Conservation (phyloP, 2,797 vertebrate species). For the Atherinosoma microstoma region DNA sequence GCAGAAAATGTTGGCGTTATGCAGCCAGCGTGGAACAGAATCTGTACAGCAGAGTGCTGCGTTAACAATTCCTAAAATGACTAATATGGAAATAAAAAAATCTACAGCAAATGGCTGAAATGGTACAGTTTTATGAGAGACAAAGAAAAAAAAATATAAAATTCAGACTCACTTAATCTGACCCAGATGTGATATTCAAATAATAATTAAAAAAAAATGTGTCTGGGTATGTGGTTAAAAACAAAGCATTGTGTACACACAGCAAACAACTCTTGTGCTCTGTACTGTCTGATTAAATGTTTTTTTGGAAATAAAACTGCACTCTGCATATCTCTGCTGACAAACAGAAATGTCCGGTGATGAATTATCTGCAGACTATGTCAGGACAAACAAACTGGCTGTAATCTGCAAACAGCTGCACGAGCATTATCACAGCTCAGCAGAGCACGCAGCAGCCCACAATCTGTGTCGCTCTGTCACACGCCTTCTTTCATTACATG, state of each 20-base stretch:
- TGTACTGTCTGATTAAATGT: not conserved
- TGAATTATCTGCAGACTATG: slow-evolving; percentile 56
- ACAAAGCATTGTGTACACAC: not conserved
- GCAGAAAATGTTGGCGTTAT: slow-evolving; percentile 20
- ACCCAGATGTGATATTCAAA: not conserved
- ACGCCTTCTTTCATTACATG: slow-evolving; percentile 39
- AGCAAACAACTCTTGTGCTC: not conserved
- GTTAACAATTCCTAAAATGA: slow-evolving; percentile 15
- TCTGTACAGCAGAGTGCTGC: not conserved
- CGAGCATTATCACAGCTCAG: slow-evolving; percentile 54
- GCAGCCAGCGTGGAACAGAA: not conserved
- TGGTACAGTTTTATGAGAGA: not conserved
- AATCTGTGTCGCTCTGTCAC: slow-evolving; percentile 46
- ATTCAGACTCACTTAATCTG: not conserved
- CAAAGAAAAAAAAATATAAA: not conserved
- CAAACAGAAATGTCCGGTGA: slow-evolving; percentile 29
- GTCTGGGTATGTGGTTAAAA: not conserved
- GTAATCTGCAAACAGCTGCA: slow-evolving; percentile 64
- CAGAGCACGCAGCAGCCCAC: slow-evolving; percentile 49
- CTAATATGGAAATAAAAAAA: not conserved
- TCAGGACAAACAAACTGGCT: slow-evolving; percentile 56
- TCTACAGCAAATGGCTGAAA: not conserved
- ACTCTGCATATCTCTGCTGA: slow-evolving; percentile 16
- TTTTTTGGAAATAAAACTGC: not conserved
- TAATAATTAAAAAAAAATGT: not conserved